A percentile compares a stretch with the other conserved stretches of the same genome.
Evolutionary conservation across 2,888 invertebrate species (phyloP).

Genomic region (Oconnorella tubifera): DNA sequence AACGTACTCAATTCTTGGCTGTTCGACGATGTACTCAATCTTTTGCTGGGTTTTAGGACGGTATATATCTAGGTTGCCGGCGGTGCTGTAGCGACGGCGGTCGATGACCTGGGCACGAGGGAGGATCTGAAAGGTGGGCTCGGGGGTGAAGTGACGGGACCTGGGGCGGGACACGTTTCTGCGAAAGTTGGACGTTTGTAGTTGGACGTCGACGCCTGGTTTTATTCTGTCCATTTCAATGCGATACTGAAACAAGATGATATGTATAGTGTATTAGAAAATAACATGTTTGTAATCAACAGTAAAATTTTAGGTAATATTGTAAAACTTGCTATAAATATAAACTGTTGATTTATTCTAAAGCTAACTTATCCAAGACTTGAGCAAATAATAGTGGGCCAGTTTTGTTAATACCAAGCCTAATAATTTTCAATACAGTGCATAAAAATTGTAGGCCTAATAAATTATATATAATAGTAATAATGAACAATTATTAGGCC

Average conservation of each 20-base stretch:
- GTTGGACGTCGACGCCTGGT: background rate
- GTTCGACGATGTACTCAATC: background rate
- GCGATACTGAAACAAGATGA: conserved; percentile 3
- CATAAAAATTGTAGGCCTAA: too few species aligned
- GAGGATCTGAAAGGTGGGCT: background rate
- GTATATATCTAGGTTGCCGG: conserved; percentile 5
- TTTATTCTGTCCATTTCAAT: conserved; percentile 3
- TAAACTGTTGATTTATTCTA: too few species aligned
- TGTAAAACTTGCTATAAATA: too few species aligned
- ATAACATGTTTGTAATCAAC: too few species aligned
- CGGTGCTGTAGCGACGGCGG: conserved; percentile 4
- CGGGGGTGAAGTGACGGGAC: background rate
- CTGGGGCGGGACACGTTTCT: background rate
- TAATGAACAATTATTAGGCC: too few species aligned
- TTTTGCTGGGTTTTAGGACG: background rate
- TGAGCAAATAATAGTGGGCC: too few species aligned
- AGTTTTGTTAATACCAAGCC: too few species aligned
- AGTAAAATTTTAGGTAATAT: too few species aligned
- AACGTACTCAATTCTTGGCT: background rate
- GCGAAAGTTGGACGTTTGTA: conserved; percentile 2
- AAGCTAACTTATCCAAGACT: too few species aligned
- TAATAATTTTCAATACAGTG: too few species aligned
- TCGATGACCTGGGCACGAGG: background rate
- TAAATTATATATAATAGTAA: too few species aligned
- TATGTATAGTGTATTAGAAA: background rate